A percentile compares a stretch with the other conserved stretches of the same genome.
phyloP scores from a whole-genome alignment of 2,797 vertebrate species.

The Buceros bicornis region DNA sequence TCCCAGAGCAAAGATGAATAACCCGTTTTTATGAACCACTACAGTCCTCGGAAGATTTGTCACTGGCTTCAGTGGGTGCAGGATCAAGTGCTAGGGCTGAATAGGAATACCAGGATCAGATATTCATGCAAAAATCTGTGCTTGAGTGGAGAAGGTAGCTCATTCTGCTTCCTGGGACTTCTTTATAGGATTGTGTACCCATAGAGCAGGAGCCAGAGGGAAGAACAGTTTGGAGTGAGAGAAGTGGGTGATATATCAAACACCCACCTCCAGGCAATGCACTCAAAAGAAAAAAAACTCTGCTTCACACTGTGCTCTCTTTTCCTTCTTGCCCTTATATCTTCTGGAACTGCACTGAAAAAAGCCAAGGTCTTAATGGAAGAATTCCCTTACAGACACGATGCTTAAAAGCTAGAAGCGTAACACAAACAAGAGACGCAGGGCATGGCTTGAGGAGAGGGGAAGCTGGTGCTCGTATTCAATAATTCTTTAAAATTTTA shows the following conservation, averaged over 20 bases:
- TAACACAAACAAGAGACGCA: not conserved
- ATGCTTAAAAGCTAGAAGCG: not conserved
- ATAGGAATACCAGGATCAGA: not conserved
- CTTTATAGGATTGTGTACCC: not conserved
- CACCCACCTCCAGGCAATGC: not conserved
- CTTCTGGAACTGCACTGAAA: not conserved
- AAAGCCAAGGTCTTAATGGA: not conserved
- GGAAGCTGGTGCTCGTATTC: not conserved
- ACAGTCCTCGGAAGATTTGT: not conserved
- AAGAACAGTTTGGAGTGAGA: not conserved
- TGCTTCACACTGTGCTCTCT: not conserved
- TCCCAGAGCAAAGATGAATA: not conserved
- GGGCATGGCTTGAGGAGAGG: not conserved
- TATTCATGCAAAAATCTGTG: not conserved
- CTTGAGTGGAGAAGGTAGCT: not conserved
- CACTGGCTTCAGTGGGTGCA: not conserved
- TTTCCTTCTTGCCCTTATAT: not conserved
- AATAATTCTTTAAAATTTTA: constrained; percentile 6
- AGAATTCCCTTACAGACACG: not conserved
- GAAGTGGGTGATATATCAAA: not conserved
- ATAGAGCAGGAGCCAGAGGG: not conserved
- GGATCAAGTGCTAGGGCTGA: not conserved
- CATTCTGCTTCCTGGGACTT: not conserved
- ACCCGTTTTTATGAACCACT: not conserved
- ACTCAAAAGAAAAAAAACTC: constrained; percentile 7